A percentile compares a stretch with the other conserved stretches of the same genome.
Evolutionary conservation across 2,113 vertebrate genomes (phyloP).

Genomic region (Mobula birostris): DNA sequence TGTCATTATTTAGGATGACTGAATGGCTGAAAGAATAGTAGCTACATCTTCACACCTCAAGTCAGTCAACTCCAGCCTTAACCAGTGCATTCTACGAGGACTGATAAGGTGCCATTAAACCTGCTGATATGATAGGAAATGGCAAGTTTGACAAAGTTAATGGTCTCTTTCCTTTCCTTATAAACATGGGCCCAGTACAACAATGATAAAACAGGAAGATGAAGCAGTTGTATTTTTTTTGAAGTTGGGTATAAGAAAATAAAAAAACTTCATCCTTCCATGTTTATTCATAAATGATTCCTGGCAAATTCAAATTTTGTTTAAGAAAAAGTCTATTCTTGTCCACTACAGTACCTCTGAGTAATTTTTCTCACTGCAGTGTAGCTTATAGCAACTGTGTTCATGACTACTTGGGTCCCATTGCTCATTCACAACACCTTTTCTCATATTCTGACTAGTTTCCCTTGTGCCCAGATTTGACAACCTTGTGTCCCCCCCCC

Average conservation of each 20-base stretch:
- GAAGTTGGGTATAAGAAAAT: neutral
- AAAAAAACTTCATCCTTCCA: neutral
- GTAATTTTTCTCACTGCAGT: neutral
- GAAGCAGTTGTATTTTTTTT: neutral
- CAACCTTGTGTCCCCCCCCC: neutral
- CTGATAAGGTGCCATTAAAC: neutral
- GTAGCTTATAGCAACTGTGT: neutral
- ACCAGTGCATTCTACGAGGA: neutral
- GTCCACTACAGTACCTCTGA: neutral
- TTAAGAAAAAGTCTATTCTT: neutral
- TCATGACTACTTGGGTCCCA: neutral
- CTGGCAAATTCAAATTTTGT: neutral
- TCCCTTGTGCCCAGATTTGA: neutral
- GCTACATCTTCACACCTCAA: neutral
- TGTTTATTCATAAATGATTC: neutral
- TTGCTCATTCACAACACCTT: neutral
- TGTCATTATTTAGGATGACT: neutral
- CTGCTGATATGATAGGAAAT: neutral
- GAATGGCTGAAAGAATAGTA: neutral
- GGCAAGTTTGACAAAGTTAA: neutral
- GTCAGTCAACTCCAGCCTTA: neutral
- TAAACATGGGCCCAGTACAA: neutral
- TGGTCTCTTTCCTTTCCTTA: neutral
- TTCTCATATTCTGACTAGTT: neutral
- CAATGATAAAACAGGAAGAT: neutral